Conservation (phyloP, 2,113 vertebrate species). For the Dicaeum eximium region DNA sequence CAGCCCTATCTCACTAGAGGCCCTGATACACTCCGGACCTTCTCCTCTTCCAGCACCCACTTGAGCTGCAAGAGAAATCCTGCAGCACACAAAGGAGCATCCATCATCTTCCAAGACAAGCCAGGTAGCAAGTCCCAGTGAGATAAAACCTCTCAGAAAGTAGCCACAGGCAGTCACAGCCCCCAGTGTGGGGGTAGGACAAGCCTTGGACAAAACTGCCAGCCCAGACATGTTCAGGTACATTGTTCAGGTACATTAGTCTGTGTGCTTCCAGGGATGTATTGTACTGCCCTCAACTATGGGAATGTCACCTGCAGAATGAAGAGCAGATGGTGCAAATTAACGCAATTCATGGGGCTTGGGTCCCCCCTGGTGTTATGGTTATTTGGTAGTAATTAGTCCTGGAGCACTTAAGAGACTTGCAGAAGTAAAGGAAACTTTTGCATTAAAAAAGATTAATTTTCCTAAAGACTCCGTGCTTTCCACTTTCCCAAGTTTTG, state of each 20-base stretch:
- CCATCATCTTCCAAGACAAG: neutral
- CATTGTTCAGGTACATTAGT: neutral
- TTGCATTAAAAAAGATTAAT: neutral
- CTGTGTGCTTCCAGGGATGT: neutral
- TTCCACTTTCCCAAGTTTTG: neutral
- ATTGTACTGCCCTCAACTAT: neutral
- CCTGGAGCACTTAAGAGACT: neutral
- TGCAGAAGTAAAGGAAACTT: slow-evolving; percentile 17
- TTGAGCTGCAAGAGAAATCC: neutral
- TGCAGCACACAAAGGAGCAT: neutral
- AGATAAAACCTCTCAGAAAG: neutral
- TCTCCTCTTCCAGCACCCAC: neutral
- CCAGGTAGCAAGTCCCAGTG: neutral
- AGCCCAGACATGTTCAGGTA: neutral
- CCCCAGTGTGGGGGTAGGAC: rapidly evolving
- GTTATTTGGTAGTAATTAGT: slow-evolving; percentile 32
- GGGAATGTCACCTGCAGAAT: neutral
- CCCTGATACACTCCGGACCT: rapidly evolving
- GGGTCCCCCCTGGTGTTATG: neutral
- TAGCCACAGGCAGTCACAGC: neutral
- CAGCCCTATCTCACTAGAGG: neutral
- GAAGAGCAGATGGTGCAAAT: slow-evolving; percentile 38
- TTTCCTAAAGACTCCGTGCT: neutral
- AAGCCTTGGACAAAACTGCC: neutral
- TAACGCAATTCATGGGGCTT: neutral